phyloP scores from a whole-genome alignment of 1,140 invertebrate species.

The Trichomalopsis sarcophagae region DNA sequence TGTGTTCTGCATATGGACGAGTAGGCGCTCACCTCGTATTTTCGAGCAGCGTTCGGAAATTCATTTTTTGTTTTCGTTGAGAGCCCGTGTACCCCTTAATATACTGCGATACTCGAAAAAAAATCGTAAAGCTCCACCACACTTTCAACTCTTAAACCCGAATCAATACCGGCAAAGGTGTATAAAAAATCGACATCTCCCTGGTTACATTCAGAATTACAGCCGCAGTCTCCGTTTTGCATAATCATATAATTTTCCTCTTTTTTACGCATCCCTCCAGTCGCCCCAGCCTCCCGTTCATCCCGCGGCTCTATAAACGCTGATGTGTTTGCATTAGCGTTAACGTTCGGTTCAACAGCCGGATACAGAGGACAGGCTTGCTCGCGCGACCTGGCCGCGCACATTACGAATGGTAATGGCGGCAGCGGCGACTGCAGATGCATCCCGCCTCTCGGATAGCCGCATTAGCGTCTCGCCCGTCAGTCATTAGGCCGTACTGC shows the following conservation, averaged over 20 bases:
- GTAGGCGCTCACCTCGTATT: neutral
- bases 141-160: neutral
- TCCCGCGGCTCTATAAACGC: conserved; percentile 64
- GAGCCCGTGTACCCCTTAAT: no score
- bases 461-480: conserved; percentile 70
- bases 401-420: conserved; percentile 73
- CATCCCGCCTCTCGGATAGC: conserved; percentile 69
- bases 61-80: neutral
- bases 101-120: no score
- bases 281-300: neutral
- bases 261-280: neutral
- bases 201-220: neutral
- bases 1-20: neutral
- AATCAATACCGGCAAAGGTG: neutral
- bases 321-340: conserved; percentile 67
- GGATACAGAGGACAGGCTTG: conserved; percentile 52
- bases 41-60: no score
- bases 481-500: conserved; percentile 61
- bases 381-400: conserved; percentile 53
- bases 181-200: neutral
- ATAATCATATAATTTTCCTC: neutral
- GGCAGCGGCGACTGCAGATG: conserved; percentile 64
- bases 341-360: conserved; percentile 50
- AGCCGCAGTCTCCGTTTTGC: neutral
- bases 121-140: neutral